phyloP scores from a whole-genome alignment of 2,888 invertebrate genomes.

The Phoenoteleia sp. region DNA sequence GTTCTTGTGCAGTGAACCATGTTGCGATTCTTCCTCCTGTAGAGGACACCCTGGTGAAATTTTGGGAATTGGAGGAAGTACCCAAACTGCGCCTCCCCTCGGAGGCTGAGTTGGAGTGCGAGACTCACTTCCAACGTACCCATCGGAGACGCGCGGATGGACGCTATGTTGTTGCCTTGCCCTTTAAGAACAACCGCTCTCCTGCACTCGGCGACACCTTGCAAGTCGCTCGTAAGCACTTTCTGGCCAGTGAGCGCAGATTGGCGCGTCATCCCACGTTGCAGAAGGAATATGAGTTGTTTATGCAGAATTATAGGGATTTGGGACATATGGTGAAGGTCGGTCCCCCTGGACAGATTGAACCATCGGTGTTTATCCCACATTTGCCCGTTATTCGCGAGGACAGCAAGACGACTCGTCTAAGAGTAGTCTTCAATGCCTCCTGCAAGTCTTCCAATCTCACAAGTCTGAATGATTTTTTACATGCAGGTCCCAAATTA shows the following conservation, averaged over 20 bases:
- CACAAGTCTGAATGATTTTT: not conserved
- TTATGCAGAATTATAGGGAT: not conserved
- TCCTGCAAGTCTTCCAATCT: not conserved
- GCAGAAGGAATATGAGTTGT: not conserved
- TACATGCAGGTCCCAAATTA: not conserved
- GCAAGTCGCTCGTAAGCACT: too few species aligned
- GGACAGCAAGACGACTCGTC: not conserved
- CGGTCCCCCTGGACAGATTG: too few species aligned
- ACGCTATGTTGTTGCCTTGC: not conserved
- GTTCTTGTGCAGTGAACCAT: too few species aligned
- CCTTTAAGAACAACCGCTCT: not conserved
- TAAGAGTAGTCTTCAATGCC: not conserved
- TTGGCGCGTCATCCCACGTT: not conserved
- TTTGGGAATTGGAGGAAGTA: not conserved
- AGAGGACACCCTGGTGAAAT: too few species aligned
- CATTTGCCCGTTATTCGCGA: not conserved
- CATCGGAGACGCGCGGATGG: not conserved
- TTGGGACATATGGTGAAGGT: not conserved
- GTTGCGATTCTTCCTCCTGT: too few species aligned
- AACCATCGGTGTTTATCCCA: conserved; percentile 11
- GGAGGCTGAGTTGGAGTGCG: not conserved
- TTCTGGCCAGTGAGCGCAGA: too few species aligned
- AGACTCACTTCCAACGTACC: not conserved
- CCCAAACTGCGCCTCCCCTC: not conserved
- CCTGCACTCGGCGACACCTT: not conserved